Percentiles rank a stretch among this genome's conserved stretches.
Conservation (phyloP, 2,888 invertebrate species). For the Drosophila hamatofila region DNA sequence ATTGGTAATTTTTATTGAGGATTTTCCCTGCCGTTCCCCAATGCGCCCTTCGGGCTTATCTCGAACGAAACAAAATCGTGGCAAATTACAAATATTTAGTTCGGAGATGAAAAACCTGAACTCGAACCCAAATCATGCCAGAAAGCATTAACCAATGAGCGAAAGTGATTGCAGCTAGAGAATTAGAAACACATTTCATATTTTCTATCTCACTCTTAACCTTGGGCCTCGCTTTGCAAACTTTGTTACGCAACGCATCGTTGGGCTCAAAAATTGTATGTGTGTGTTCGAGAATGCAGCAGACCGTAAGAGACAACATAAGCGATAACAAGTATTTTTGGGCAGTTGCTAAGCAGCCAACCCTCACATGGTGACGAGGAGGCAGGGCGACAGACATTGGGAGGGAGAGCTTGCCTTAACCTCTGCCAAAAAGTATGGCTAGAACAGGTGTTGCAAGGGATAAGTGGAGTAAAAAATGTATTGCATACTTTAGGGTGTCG, state of each 20-base stretch:
- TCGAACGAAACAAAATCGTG: conserved; percentile 40
- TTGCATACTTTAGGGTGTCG: conserved; percentile 37
- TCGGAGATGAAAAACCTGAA: conserved; percentile 35
- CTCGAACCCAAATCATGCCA: conserved; percentile 58
- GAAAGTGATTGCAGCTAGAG: conserved; percentile 63
- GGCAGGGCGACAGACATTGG: background rate
- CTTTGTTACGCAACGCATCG: conserved; percentile 32
- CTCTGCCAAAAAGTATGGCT: conserved; percentile 39
- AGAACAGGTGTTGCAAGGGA: conserved; percentile 60
- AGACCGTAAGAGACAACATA: conserved; percentile 82
- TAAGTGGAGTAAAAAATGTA: conserved; percentile 47
- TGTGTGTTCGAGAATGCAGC: conserved; percentile 67
- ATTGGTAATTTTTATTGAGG: conserved; percentile 81
- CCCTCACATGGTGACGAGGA: background rate
- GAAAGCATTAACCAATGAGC: conserved; percentile 50
- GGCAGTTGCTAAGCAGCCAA: conserved; percentile 59
- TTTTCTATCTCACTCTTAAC: background rate
- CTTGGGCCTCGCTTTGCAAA: background rate
- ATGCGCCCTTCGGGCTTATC: conserved; percentile 54
- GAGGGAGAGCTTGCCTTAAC: background rate
- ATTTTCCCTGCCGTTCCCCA: conserved; percentile 70
- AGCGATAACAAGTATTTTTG: conserved; percentile 67
- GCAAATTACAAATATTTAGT: conserved; percentile 72
- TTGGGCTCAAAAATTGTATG: conserved; percentile 29
- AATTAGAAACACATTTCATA: conserved; percentile 62